Evolutionary conservation across 2,113 vertebrate genomes (phyloP).

Genomic region (Istiophorus platypterus): DNA sequence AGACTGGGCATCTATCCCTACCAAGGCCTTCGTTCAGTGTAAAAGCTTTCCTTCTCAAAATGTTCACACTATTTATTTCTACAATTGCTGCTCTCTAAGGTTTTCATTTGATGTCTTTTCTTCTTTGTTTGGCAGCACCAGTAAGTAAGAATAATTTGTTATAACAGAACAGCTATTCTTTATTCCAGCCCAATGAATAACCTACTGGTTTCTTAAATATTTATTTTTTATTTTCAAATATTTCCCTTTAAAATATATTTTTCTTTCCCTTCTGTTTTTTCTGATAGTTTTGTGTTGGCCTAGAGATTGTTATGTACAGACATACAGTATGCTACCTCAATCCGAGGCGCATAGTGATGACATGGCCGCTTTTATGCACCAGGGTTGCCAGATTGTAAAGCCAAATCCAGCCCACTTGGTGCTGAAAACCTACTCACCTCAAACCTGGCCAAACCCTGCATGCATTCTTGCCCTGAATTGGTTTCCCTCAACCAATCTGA

Average conservation of each 20-base stretch:
- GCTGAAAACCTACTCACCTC: not conserved
- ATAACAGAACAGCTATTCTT: not conserved
- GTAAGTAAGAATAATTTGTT: not conserved
- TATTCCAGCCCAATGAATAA: not conserved
- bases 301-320: too few relatives aligned
- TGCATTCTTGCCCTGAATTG: too few relatives aligned
- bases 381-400: not conserved
- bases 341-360: not conserved
- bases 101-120: slow-evolving; percentile 11
- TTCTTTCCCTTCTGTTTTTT: too few relatives aligned
- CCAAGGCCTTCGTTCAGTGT: not conserved
- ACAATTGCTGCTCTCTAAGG: not conserved
- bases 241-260: too few relatives aligned
- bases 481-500: not conserved
- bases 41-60: slow-evolving; percentile 3
- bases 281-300: not conserved
- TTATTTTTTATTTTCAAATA: not conserved
- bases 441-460: too few relatives aligned
- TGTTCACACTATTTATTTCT: not conserved
- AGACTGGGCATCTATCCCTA: not conserved
- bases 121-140: not conserved
- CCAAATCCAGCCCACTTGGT: not conserved
- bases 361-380: slow-evolving; percentile 8
- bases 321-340: not conserved
- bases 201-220: not conserved